A percentile compares a stretch with the other conserved stretches of the same genome.
Evolutionary conservation across 2,113 vertebrate genomes (phyloP).

Genomic region (Ondatra zibethicus): DNA sequence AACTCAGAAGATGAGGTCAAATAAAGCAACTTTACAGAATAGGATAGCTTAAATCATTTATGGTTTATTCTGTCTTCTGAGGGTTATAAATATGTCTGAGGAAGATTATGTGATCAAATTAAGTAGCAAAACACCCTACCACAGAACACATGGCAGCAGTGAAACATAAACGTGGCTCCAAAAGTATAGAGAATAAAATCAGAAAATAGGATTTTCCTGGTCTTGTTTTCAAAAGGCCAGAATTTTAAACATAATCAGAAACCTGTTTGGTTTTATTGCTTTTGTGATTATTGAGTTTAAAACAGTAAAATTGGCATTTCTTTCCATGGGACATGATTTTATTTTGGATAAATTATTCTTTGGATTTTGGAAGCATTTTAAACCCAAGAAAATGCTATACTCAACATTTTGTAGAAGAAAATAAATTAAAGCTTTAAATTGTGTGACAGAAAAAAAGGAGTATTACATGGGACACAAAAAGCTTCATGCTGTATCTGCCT

Average conservation of each 20-base stretch:
- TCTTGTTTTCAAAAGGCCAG: background rate
- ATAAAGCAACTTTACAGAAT: background rate
- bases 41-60: background rate
- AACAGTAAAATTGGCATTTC: conserved; percentile 34
- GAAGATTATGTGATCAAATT: conserved; percentile 15
- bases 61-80: background rate
- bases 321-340: conserved; percentile 41
- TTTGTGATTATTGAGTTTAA: conserved; percentile 43
- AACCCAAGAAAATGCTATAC: conserved; percentile 64
- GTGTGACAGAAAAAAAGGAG: conserved; percentile 76
- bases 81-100: conserved; percentile 14
- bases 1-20: background rate
- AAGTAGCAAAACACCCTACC: background rate
- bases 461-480: conserved; percentile 79
- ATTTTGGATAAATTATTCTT: conserved; percentile 53
- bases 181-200: background rate
- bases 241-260: background rate
- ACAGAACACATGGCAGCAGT: background rate
- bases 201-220: background rate
- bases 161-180: background rate
- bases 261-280: conserved; percentile 30
- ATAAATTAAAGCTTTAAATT: conserved; percentile 80
- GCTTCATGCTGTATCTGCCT: conserved; percentile 62
- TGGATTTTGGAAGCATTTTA: conserved; percentile 78
- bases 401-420: conserved; percentile 21